Evolutionary conservation across 2,888 invertebrate genomes (phyloP).

Genomic region (Gymnocheta viridis): DNA sequence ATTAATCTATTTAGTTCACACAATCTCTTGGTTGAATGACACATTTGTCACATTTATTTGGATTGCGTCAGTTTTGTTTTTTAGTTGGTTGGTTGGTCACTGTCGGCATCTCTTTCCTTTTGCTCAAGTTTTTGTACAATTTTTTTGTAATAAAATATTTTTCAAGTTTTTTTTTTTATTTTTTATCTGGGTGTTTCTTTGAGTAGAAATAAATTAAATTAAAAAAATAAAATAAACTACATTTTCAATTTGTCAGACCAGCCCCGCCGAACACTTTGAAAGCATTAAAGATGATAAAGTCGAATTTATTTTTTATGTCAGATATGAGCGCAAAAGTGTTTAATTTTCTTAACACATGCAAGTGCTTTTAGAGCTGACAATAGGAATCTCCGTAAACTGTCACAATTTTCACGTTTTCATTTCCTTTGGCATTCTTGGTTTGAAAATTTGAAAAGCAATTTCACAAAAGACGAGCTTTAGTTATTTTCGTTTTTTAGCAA

Average conservation of each 20-base stretch:
- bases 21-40: conserved; percentile 47
- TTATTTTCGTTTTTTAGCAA: too few relatives aligned
- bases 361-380: background rate
- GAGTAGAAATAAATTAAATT: conserved; percentile 12
- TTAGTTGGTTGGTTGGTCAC: background rate
- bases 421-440: background rate
- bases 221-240: conserved; percentile 3
- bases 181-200: conserved; percentile 26
- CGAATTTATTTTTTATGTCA: background rate
- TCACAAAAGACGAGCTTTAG: too few relatives aligned
- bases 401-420: background rate
- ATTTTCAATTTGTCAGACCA: conserved; percentile 22
- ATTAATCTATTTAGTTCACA: conserved; percentile 54
- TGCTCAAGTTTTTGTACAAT: conserved; percentile 8
- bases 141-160: conserved; percentile 37
- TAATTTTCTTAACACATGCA: background rate
- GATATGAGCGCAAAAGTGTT: background rate
- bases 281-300: background rate
- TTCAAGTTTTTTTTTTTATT: conserved; percentile 11
- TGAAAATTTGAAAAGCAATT: background rate
- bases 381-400: background rate
- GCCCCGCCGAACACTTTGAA: background rate
- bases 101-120: conserved; percentile 28
- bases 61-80: conserved; percentile 53
- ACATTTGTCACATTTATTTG: conserved; percentile 54